phyloP scores from a whole-genome alignment of 2,113 vertebrate genomes.

The Ariopsis seemanni region DNA sequence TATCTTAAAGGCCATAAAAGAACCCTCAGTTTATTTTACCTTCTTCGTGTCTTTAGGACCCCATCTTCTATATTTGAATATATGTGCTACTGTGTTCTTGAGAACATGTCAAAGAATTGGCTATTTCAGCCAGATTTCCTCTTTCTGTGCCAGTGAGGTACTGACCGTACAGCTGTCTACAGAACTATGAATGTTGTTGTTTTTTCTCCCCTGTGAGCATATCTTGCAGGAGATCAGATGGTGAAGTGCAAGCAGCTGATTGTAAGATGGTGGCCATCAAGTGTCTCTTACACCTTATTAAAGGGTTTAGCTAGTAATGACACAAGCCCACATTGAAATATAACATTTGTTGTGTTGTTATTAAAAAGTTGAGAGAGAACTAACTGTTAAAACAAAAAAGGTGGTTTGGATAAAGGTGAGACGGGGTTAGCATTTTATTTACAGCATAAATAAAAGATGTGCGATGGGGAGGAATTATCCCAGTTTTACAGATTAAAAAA shows the following conservation, averaged over 20 bases:
- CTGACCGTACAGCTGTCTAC: not conserved
- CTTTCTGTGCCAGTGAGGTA: conserved; percentile 1
- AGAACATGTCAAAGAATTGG: conserved; percentile 8
- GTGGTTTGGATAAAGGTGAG: too few relatives aligned
- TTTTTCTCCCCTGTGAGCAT: not conserved
- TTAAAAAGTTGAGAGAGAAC: not conserved
- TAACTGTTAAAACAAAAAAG: conserved; percentile 6
- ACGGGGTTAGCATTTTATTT: not conserved
- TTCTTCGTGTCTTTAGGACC: not conserved
- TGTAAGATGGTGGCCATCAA: not conserved
- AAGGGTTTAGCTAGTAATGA: not conserved
- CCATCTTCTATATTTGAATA: not conserved
- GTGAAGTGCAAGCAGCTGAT: not conserved
- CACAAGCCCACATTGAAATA: not conserved
- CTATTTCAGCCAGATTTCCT: conserved; percentile 8
- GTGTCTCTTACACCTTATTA: not conserved
- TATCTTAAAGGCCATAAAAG: not conserved
- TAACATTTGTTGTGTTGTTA: not conserved
- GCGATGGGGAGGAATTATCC: not conserved
- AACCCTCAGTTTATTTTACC: not conserved
- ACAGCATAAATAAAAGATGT: not conserved
- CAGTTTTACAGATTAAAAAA: not conserved
- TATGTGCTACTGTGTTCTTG: not conserved
- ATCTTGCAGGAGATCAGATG: not conserved
- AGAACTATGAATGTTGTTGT: not conserved